These are phyloP conservation scores for Aleiodes testaceus DNA, from an alignment of 2,888 invertebrate species.

Conservation along the genomic window DNA sequence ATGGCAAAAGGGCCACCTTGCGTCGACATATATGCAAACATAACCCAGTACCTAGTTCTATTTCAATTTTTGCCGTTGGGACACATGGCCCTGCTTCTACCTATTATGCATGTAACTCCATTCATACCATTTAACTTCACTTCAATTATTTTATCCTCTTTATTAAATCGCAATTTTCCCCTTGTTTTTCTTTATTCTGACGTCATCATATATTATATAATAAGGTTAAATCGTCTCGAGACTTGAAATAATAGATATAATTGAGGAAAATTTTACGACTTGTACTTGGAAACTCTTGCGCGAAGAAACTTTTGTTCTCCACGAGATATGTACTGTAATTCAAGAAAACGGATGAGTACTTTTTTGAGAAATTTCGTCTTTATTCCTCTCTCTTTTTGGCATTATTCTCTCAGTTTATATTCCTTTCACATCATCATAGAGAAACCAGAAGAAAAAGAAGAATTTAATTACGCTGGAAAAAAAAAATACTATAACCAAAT, in stretches of 20 bases:
- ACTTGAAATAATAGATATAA: no score
- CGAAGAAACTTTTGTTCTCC: no score
- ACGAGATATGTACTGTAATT: no score
- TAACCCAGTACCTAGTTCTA: conserved; percentile 17
- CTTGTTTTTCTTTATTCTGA: no score
- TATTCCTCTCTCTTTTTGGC: no score
- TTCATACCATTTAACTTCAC: conserved; percentile 5
- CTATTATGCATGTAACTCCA: conserved; percentile 13
- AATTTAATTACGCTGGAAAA: neutral
- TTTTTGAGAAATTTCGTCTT: no score
- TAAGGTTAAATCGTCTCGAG: no score
- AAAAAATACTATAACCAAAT: neutral
- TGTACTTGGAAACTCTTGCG: no score
- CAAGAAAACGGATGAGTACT: no score
- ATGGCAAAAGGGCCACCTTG: conserved; percentile 9
- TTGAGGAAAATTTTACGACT: no score
- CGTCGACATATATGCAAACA: conserved; percentile 24
- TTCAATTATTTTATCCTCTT: neutral
- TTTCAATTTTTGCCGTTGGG: conserved; percentile 8
- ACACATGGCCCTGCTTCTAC: conserved; percentile 19
- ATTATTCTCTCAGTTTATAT: neutral
- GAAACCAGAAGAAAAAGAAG: neutral
- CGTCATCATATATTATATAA: no score
- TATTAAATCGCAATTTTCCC: no score
- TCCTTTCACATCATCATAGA: neutral